Evolutionary conservation across 30 jellyfish, hydroid and myxozoan species (phyloP), one percentile per base, ranked within the genome.

Genomic region (Rhopilema esculentum): DNA sequence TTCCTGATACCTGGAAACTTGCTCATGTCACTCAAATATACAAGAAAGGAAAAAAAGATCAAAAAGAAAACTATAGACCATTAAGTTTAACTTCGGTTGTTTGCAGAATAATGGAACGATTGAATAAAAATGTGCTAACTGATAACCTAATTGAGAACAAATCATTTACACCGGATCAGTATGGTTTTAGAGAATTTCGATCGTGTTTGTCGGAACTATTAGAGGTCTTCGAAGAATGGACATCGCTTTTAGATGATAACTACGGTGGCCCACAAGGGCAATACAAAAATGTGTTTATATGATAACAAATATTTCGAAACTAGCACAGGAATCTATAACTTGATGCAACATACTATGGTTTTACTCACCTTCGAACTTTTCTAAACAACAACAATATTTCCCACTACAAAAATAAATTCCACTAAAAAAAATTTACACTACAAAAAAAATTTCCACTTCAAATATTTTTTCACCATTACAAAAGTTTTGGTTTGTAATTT

Each of bases 1-100:
- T 66, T 22, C 77, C 77, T 9, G 32, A 66, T 16, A 15, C 15
- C 16, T 66, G 77, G 77, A 66, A 66, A 25, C 77, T 66, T 66
- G 77, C 77, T 12, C 16, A 66, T 26, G 77, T 66, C 16, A 12
- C 77, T 19, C 77, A 16, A 12, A 25, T 66, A 9, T 66, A 66
- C 32, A 66, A 66, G 22, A 66, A 66, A 22, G 77, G 77, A 66
- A 22, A 16, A 21, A 66, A 66, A 66, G 22, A 66, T 25, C 16
- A 19, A 66, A 25, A 21, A 22, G 77, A 66, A 66, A 66, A 66
- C 32, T 66, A 66, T 22, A 21, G 77, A 15, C 77, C 77, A 66
- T 12, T 66, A 12, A 66, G 77, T 66, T 22, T 66, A 66, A 66
- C 77, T 12, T 66, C 77, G 27, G 22, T 66, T 19, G 77, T 66